Evolutionary conservation across 2,888 invertebrate genomes (phyloP).

Genomic region (Ectemnius continuus): DNA sequence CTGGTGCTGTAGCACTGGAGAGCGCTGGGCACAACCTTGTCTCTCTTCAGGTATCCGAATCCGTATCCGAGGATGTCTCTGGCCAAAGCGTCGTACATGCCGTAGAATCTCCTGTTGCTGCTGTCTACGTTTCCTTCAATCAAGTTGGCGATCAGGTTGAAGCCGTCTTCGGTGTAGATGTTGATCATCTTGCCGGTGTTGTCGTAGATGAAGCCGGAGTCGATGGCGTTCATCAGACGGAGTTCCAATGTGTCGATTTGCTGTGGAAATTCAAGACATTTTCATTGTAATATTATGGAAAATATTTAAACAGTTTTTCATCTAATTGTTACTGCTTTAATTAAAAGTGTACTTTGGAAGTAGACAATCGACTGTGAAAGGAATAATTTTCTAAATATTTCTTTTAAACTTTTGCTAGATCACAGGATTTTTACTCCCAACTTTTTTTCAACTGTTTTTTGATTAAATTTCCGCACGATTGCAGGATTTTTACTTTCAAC

Average conservation of each 20-base stretch:
- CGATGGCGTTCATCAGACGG: conserved; percentile 70
- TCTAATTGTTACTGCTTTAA: too few species aligned
- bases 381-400: too few species aligned
- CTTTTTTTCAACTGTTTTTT: too few species aligned
- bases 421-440: too few species aligned
- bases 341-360: too few species aligned
- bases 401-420: too few species aligned
- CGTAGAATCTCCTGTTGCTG: conserved; percentile 79
- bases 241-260: conserved; percentile 65
- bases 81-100: conserved; percentile 81
- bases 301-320: neutral
- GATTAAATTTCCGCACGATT: too few species aligned
- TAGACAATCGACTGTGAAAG: too few species aligned
- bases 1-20: conserved; percentile 84
- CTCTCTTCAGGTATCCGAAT: conserved; percentile 74
- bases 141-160: conserved; percentile 80
- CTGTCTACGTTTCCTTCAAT: conserved; percentile 80
- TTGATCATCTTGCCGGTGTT: conserved; percentile 65
- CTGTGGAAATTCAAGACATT: conserved; percentile 40
- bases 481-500: too few species aligned
- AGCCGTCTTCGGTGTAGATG: conserved; percentile 78
- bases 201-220: conserved; percentile 69
- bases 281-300: too few species aligned
- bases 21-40: conserved; percentile 81
- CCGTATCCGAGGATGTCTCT: conserved; percentile 78